Evolutionary conservation across 2,888 invertebrate genomes (phyloP), one percentile per base, ranked within the genome.

Genomic region (Syrista parreyssii): DNA sequence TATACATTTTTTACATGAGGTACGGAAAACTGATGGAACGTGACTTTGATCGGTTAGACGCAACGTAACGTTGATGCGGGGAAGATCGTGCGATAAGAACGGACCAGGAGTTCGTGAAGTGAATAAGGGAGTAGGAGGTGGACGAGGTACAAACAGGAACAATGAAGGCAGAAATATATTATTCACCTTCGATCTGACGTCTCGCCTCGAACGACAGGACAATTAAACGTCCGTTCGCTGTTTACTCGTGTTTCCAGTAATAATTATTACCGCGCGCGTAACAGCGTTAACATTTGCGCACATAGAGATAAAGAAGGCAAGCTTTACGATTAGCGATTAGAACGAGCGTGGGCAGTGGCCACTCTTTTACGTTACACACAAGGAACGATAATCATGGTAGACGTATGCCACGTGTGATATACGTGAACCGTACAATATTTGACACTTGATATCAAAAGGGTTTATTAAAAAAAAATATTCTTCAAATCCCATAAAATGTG

Each of bases 91-190:
- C 40, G 23, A 55, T 55, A 55, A 55, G 40, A 23, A 55, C 6
- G 40, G 40, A 55, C 9, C 23, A 55, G 23, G 2, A 2, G 40
- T 55, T 55, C 23, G 40, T 23, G 23, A 55, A 55, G 23, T 23
- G 40, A 23, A 23, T 6, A 55, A 6, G 23, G 40, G 15, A 6
- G 23, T 6, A 23, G 23, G 23, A 23, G 23, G 23, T 0, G 40
- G 15, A 23, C 40, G 15, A 23, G 15, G 2, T 55, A 55, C 15
- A 15, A 23, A 68, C 6, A 55, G 55, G 73, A 23, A 40, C 33
- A 68, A 79, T 68, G 75, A 75, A 68, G 73, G 12, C 68, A 68
- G 73, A 75, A 33, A 32, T 73, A 75, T 40, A 23, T 55, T 23
- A 55, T 12, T 34, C 36, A 30, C 74, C 12, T 34, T 32, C 35